Percentiles rank a stretch among this genome's conserved stretches.
phyloP scores from a whole-genome alignment of 2,113 vertebrate genomes.

The Pteruthius melanotis region DNA sequence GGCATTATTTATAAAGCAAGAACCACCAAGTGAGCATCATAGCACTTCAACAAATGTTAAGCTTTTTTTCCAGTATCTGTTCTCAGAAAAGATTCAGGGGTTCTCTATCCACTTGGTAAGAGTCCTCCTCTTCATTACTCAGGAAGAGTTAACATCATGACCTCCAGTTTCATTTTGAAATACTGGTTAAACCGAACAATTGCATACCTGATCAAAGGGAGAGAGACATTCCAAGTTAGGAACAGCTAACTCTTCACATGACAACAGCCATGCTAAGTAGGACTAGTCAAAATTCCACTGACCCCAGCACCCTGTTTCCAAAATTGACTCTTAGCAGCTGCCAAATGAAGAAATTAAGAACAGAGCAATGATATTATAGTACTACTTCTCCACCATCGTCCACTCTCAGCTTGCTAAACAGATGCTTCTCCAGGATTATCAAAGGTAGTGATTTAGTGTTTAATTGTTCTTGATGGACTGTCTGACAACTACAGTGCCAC shows the following conservation, averaged over 20 bases:
- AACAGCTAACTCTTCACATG: background rate
- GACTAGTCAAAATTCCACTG: background rate
- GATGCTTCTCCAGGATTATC: background rate
- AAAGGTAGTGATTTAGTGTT: background rate
- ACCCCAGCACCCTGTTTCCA: background rate
- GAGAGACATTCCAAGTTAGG: background rate
- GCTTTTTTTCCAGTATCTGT: constrained; percentile 70
- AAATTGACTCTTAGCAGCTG: background rate
- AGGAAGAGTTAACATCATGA: constrained; percentile 81
- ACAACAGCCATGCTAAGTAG: background rate
- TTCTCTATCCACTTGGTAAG: constrained; percentile 46
- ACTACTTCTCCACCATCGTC: too few species aligned
- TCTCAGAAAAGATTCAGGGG: constrained; percentile 63
- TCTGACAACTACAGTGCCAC: background rate
- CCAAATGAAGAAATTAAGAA: background rate
- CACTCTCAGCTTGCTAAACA: background rate
- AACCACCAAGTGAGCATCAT: constrained; percentile 72
- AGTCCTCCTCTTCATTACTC: constrained; percentile 75
- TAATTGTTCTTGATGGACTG: background rate
- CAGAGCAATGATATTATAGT: background rate
- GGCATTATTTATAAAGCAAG: constrained; percentile 74
- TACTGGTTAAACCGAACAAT: constrained; percentile 95
- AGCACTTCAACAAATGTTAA: constrained; percentile 71
- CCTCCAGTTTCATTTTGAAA: constrained; percentile 95
- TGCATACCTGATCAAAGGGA: constrained; percentile 82